phyloP scores from a whole-genome alignment of 1,140 invertebrate genomes.

The Hylyphantes graminicola region DNA sequence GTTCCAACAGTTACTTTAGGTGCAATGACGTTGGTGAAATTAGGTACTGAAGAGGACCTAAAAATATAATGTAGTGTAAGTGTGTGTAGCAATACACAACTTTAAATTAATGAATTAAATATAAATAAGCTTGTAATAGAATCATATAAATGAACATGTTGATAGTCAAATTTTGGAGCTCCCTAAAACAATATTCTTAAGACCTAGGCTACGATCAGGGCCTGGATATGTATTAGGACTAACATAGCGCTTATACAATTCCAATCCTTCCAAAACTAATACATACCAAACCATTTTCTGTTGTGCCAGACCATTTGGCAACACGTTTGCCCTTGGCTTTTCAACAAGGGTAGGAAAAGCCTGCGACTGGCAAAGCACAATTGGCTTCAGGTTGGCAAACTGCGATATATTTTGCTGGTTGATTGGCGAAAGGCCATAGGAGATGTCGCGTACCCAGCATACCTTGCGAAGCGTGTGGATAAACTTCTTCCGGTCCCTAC shows the following conservation, averaged over 20 bases:
- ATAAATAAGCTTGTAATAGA: too few species aligned
- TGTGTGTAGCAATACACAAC: too few species aligned
- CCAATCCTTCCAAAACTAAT: neutral
- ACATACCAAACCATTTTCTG: conserved; percentile 51
- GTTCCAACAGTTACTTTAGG: conserved; percentile 23
- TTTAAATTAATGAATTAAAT: too few species aligned
- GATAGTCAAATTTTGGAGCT: neutral
- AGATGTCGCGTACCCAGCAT: too few species aligned
- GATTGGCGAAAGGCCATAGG: conserved; percentile 3
- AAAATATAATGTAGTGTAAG: neutral
- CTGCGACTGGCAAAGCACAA: conserved; percentile 47
- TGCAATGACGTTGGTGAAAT: conserved; percentile 66
- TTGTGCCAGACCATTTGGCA: conserved; percentile 61
- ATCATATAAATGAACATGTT: neutral
- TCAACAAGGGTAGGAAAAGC: conserved; percentile 32
- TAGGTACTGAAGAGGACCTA: conserved; percentile 71
- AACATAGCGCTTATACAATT: too few species aligned
- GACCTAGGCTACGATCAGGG: too few species aligned
- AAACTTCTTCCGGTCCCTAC: too few species aligned
- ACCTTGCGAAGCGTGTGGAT: too few species aligned
- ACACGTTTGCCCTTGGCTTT: conserved; percentile 58
- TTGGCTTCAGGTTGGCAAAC: conserved; percentile 32
- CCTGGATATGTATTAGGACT: too few species aligned
- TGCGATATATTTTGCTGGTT: conserved; percentile 44
- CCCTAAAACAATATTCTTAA: too few species aligned